Evolutionary conservation across 2,888 invertebrate genomes (phyloP), one percentile per base, ranked within the genome.

Genomic region (Plebejus argus): DNA sequence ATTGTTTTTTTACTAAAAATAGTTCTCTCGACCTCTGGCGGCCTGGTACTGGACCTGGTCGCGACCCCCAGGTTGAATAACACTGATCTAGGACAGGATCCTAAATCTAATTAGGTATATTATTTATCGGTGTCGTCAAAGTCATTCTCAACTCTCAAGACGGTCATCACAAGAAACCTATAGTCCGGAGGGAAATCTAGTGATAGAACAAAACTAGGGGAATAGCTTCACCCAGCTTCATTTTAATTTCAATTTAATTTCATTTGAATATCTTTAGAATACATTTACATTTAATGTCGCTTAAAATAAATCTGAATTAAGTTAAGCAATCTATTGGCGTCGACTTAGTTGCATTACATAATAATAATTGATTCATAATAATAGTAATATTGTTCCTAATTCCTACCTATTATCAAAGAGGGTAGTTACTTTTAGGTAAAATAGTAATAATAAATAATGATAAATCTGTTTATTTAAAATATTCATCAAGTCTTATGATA

Each of bases 231-330:
- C 49, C 76, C 76, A 72, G 70, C 78, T 78, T 77, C 33, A 76
- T 79, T 81, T 81, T 81, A 80, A 81, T 80, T 81, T 81, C 81
- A 82, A 78, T 74, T 70, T 77, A 79, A 72, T 33, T 76, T 74
- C 1, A 77, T 81, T 81, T 76, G 76, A 80, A 81, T 81, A 75
- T n/a, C 76, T 80, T 81, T 81, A 79, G 72, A 82, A 81, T 81
- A 79, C 28, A 82, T 82, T 81, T 81, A 79, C 80, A 82, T 82
- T 74, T 76, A 20, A 70, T 76, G 49, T 76, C 56, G 56, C 76
- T 61, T 72, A 33, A 39, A 49, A 28, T 53, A 28, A 74, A 74
- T 53, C 15, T 15, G 28, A 66, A 66, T 28, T 66, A 28, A 66
- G 6, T 66, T 18, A 33, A 15, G 28, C 12, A 28, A 33, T 66